phyloP scores from a whole-genome alignment of 2,113 vertebrate genomes.

The Grallaria varia region DNA sequence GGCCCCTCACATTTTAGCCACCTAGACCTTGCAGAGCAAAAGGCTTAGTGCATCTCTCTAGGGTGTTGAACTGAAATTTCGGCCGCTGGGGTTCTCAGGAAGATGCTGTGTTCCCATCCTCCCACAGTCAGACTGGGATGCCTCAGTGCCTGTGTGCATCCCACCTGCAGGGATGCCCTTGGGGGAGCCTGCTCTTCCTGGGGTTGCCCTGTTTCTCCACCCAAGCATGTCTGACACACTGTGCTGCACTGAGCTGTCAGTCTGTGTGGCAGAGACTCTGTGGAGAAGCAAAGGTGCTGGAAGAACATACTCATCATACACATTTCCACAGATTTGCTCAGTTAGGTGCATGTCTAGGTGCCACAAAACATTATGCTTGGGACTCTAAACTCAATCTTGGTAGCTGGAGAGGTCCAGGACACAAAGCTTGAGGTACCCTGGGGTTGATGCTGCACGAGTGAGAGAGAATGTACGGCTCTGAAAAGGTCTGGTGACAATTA shows the following conservation, averaged over 20 bases:
- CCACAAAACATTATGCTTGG: fast-evolving
- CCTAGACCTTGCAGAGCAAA: not conserved
- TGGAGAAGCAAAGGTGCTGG: not conserved
- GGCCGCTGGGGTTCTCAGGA: not conserved
- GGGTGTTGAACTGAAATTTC: not conserved
- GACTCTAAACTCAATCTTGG: not conserved
- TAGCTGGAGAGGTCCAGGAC: not conserved
- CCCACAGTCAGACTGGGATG: not conserved
- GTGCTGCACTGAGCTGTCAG: not conserved
- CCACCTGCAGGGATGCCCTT: not conserved
- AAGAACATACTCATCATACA: not conserved
- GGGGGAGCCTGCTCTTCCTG: not conserved
- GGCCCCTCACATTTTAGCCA: not conserved
- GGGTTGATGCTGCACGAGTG: not conserved
- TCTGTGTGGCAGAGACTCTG: fast-evolving
- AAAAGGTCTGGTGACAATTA: constrained; percentile 25
- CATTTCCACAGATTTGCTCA: not conserved
- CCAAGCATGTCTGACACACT: fast-evolving
- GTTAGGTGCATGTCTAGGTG: not conserved
- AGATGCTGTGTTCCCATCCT: not conserved
- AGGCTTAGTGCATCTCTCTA: fast-evolving
- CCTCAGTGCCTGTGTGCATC: not conserved
- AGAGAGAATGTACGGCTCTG: not conserved
- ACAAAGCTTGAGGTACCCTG: not conserved
- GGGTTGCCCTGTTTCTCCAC: not conserved